Evolutionary conservation across 2,113 vertebrate genomes (phyloP).

Genomic region (Crotalus helleri): DNA sequence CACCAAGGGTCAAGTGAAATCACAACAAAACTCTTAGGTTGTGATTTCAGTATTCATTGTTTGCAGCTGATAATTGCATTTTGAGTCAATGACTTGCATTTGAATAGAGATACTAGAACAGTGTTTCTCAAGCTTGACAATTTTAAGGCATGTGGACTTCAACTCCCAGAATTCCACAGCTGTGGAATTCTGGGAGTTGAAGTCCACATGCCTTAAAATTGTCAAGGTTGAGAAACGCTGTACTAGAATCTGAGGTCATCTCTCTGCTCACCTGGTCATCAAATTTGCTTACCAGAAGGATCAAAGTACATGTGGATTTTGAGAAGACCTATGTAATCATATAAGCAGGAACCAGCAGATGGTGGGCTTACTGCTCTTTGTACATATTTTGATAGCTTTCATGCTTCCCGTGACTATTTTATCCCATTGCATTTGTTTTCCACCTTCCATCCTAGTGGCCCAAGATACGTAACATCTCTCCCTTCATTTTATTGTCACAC

Average conservation of each 20-base stretch:
- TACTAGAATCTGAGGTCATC: not conserved
- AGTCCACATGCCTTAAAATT: no score
- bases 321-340: not conserved
- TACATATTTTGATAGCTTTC: not conserved
- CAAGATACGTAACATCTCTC: not conserved
- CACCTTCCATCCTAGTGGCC: not conserved
- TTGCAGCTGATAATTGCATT: not conserved
- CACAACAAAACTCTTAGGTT: not conserved
- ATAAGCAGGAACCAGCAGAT: no score
- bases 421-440: not conserved
- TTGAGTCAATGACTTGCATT: not conserved
- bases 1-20: not conserved
- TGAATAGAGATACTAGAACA: not conserved
- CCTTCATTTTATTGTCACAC: not conserved
- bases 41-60: not conserved
- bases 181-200: no score
- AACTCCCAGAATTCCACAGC: no score
- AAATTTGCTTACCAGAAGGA: not conserved
- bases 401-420: not conserved
- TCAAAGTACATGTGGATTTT: not conserved
- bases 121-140: no score
- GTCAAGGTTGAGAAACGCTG: no score
- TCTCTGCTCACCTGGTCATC: not conserved
- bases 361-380: not conserved
- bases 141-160: no score